phyloP scores from a whole-genome alignment of 1,140 invertebrate species.

The Nephila pilipes region DNA sequence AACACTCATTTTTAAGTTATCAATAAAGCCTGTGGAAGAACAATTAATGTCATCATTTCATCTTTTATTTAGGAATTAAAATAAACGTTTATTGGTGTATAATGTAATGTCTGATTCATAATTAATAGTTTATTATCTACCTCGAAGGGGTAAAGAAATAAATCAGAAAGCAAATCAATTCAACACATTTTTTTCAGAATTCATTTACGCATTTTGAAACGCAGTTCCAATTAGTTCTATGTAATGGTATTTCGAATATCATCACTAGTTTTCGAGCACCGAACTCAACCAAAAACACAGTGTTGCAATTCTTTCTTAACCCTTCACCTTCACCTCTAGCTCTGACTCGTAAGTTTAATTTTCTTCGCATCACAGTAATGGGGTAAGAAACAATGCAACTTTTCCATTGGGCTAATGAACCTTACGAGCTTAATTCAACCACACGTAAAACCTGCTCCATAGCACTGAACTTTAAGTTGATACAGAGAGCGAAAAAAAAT shows the following conservation, averaged over 20 bases:
- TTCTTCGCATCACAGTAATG: not conserved
- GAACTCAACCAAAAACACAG: not conserved
- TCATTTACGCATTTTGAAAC: not conserved
- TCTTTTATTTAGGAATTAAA: no score
- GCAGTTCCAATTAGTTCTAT: not conserved
- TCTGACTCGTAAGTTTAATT: not conserved
- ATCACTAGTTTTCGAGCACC: not conserved
- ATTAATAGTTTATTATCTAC: no score
- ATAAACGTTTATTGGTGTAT: no score
- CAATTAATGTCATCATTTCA: no score
- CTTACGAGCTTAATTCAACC: not conserved
- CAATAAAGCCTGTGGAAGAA: no score
- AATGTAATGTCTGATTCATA: no score
- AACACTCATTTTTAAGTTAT: no score
- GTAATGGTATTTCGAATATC: not conserved
- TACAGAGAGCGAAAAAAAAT: no score
- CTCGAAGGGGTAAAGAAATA: not conserved
- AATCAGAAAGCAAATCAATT: no score
- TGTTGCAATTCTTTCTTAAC: not conserved
- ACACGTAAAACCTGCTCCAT: conserved; percentile 5
- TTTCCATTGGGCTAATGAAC: not conserved
- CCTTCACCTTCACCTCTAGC: not conserved
- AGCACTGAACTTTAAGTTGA: not conserved
- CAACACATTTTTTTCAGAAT: not conserved
- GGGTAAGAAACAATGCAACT: not conserved